These are phyloP conservation scores for Syngnathus scovelli DNA, from an alignment of 2,113 vertebrate genomes.

Conservation along the genomic window DNA sequence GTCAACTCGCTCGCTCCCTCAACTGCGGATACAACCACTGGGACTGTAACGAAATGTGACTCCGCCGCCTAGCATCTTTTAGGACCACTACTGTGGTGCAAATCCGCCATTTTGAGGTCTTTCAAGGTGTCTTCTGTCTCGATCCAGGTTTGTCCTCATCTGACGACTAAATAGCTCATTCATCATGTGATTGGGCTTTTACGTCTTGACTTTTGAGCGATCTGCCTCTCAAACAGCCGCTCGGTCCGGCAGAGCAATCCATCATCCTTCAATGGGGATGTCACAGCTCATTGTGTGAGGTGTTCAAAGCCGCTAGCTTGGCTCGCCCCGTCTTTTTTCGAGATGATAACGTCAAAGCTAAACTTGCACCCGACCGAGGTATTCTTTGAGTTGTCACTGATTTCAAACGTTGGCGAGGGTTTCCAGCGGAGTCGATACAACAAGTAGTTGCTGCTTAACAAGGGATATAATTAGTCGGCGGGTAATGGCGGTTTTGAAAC, in stretches of 20 bases:
- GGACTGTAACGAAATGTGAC: too few relatives aligned
- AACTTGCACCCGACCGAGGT: neutral
- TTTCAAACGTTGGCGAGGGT: conserved; percentile 13
- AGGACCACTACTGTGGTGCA: neutral
- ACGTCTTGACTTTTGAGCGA: conserved; percentile 59
- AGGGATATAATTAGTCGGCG: conserved; percentile 37
- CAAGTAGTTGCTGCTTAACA: conserved; percentile 39
- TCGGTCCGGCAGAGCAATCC: conserved; percentile 49
- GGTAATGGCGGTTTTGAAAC: conserved; percentile 36
- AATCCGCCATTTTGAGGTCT: neutral
- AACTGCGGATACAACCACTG: conserved; percentile 32
- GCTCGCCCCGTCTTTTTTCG: too few relatives aligned
- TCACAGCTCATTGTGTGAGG: conserved; percentile 60
- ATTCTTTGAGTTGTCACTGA: neutral
- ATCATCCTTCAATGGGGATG: conserved; percentile 67
- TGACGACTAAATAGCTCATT: conserved; percentile 64
- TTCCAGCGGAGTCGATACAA: conserved; percentile 16
- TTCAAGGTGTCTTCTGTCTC: neutral
- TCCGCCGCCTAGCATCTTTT: neutral
- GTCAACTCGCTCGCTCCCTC: conserved; percentile 33
- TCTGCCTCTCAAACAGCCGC: conserved; percentile 58
- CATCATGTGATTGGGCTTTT: conserved; percentile 61
- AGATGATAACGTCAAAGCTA: conserved; percentile 40
- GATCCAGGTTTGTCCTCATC: conserved; percentile 43
- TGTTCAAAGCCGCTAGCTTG: conserved; percentile 1